Evolutionary conservation across 2,888 invertebrate genomes (phyloP).

Genomic region (Eupithecia inturbata): DNA sequence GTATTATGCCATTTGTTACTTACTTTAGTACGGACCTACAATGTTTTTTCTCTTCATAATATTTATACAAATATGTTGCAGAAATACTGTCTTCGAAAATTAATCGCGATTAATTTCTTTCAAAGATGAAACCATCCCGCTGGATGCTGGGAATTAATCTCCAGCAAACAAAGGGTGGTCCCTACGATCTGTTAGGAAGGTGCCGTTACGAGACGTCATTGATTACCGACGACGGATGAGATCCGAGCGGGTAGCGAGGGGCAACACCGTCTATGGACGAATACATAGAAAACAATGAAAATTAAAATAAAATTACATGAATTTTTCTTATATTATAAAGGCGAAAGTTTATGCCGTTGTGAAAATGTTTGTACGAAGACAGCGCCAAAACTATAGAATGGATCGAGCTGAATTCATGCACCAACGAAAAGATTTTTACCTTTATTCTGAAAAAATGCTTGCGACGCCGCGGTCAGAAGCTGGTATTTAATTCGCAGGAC

Average conservation of each 20-base stretch:
- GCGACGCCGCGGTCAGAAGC: not conserved
- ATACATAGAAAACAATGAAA: not conserved
- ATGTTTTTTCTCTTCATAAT: too few species aligned
- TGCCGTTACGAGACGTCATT: constrained; percentile 10
- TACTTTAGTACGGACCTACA: not conserved
- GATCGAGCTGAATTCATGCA: too few species aligned
- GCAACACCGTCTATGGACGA: not conserved
- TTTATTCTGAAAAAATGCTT: too few species aligned
- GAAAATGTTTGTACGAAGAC: too few species aligned
- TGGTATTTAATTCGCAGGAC: too few species aligned
- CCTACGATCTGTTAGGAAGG: constrained; percentile 4
- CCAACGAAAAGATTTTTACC: too few species aligned
- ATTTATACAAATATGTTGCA: not conserved
- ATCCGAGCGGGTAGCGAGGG: constrained; percentile 1
- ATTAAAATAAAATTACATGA: too few species aligned
- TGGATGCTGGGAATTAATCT: not conserved
- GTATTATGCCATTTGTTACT: not conserved
- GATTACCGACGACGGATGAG: constrained; percentile 8
- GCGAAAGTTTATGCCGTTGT: not conserved
- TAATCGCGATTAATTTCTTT: not conserved
- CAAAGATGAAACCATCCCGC: not conserved
- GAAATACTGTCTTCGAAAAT: not conserved
- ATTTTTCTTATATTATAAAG: too few species aligned
- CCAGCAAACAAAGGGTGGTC: not conserved
- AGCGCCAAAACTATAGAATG: not conserved